These are phyloP conservation scores for Lethenteron camtschaticum DNA, from an alignment of 2,113 vertebrate genomes.

Conservation along the genomic window DNA sequence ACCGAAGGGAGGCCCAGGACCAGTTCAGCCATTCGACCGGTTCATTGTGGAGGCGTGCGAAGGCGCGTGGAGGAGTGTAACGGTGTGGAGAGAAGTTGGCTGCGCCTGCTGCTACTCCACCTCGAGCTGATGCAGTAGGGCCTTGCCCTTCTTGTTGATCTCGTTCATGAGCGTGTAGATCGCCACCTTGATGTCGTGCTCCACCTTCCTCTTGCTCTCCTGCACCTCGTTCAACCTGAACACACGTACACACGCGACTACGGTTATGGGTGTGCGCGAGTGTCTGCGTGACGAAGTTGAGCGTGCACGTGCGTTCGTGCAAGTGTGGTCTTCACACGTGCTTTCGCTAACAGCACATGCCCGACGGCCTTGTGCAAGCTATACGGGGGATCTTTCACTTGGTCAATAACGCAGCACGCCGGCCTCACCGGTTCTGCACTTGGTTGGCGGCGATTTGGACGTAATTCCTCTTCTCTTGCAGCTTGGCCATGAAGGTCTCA, in stretches of 20 bases:
- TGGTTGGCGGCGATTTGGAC: slow-evolving; percentile 79
- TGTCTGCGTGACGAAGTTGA: neutral
- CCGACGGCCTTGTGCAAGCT: neutral
- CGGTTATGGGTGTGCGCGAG: neutral
- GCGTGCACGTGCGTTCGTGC: neutral
- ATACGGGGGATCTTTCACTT: neutral
- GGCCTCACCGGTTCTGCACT: slow-evolving; percentile 64
- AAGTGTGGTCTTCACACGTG: neutral
- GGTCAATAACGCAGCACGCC: neutral
- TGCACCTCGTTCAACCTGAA: slow-evolving; percentile 84
- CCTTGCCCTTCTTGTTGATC: slow-evolving; percentile 98
- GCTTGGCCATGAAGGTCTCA: slow-evolving; percentile 62
- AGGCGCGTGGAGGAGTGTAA: too few species aligned
- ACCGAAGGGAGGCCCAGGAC: too few species aligned
- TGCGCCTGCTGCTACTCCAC: slow-evolving; percentile 20
- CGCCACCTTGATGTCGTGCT: slow-evolving; percentile 96
- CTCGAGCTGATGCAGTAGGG: slow-evolving; percentile 87
- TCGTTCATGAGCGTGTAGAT: slow-evolving; percentile 98
- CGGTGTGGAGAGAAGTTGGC: too few species aligned
- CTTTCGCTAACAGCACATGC: neutral
- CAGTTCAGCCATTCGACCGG: too few species aligned
- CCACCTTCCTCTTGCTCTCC: slow-evolving; percentile 84
- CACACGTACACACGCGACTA: slow-evolving; percentile 8
- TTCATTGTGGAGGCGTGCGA: too few species aligned
- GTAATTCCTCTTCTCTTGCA: slow-evolving; percentile 85